Evolutionary conservation across 2,797 vertebrate species (phyloP).

Genomic region (Enteromius paludinosus): DNA sequence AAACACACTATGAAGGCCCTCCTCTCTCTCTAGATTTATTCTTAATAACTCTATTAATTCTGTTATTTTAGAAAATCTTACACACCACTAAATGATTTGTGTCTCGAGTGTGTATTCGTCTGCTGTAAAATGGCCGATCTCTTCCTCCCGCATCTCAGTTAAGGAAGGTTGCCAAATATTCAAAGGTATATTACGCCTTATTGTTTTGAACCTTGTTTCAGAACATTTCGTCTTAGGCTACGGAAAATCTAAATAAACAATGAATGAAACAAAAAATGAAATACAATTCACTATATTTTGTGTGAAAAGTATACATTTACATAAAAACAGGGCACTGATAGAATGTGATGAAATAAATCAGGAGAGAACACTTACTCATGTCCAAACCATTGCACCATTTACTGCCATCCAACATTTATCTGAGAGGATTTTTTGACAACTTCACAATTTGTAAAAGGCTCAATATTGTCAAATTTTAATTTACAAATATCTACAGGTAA

Average conservation of each 20-base stretch:
- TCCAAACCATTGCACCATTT: neutral
- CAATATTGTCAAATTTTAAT: neutral
- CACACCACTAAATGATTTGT: conserved; percentile 1
- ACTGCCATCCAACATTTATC: neutral
- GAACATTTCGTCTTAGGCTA: neutral
- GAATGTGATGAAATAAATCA: neutral
- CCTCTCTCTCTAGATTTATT: conserved; percentile 21
- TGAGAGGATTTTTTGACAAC: neutral
- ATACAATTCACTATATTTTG: neutral
- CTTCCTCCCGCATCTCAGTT: conserved; percentile 7
- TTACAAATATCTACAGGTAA: neutral
- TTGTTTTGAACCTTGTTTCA: neutral
- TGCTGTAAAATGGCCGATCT: conserved; percentile 30
- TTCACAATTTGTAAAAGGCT: neutral
- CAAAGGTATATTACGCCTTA: neutral
- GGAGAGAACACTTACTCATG: neutral
- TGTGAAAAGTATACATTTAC: neutral
- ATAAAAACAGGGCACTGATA: neutral
- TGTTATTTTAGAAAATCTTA: neutral
- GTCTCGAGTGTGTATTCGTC: neutral
- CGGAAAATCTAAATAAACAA: neutral
- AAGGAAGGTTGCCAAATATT: conserved; percentile 17
- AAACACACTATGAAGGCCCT: conserved; percentile 41
- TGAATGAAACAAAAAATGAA: too few relatives aligned
- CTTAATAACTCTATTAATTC: neutral